phyloP scores from a whole-genome alignment of 2,888 invertebrate species.

The Eucera pruinosa region DNA sequence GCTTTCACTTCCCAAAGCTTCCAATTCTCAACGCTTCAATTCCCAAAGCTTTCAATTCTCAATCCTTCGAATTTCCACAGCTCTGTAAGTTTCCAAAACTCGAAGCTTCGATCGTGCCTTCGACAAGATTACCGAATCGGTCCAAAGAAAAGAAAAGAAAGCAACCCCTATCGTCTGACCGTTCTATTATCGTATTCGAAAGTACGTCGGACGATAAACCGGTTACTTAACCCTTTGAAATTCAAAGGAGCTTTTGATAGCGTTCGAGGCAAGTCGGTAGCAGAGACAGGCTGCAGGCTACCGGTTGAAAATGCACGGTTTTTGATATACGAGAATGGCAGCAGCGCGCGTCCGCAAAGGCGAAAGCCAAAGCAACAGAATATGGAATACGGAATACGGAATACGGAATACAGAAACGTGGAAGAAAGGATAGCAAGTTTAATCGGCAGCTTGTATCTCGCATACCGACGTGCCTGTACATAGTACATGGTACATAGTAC shows the following conservation, averaged over 20 bases:
- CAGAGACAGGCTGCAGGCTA: conserved; percentile 2
- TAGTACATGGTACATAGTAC: no score
- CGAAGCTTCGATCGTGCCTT: no score
- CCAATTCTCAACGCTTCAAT: no score
- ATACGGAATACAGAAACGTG: conserved; percentile 16
- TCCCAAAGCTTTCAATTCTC: no score
- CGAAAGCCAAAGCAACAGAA: conserved; percentile 12
- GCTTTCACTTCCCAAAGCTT: no score
- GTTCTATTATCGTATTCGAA: background rate
- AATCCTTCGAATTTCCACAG: no score
- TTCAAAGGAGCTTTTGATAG: background rate
- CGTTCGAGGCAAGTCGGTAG: background rate
- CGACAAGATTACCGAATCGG: no score
- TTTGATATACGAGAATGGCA: conserved; percentile 21
- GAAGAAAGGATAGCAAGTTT: conserved; percentile 61
- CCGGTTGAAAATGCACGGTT: conserved; percentile 24
- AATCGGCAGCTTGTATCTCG: conserved; percentile 70
- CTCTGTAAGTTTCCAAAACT: no score
- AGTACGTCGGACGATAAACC: background rate
- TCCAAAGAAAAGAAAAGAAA: no score
- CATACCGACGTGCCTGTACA: conserved; percentile 54
- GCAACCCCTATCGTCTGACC: no score
- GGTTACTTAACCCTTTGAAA: background rate
- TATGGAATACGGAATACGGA: no score
- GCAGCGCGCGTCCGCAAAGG: conserved; percentile 34